Conservation (phyloP, 37 sponge, comb jelly and placozoan species). For the Diacarnus erythraeanus region DNA sequence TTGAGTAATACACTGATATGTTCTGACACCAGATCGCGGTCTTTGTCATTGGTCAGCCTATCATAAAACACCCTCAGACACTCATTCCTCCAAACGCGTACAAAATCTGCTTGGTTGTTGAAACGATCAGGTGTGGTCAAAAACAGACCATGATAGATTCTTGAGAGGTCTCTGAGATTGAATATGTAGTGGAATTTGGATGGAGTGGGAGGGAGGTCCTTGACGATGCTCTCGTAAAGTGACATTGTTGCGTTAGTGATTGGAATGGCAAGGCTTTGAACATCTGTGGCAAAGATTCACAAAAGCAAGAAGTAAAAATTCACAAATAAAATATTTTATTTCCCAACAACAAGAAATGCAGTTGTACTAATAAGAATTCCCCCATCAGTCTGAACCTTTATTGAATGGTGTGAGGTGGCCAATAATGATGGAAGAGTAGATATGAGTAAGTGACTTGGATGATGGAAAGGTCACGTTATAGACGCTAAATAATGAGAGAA, state of each 20-base stretch:
- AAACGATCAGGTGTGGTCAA: conserved; percentile 83
- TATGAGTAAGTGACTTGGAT: conserved; percentile 84
- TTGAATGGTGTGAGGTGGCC: conserved; percentile 93
- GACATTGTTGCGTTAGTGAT: conserved; percentile 90
- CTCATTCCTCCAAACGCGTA: conserved; percentile 97
- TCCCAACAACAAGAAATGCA: not conserved
- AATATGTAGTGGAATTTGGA: conserved; percentile 99
- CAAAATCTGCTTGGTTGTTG: conserved; percentile 43
- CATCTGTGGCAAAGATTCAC: conserved; percentile 1
- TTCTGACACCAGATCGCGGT: conserved; percentile 70
- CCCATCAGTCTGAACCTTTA: conserved; percentile 35
- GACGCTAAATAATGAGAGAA: conserved; percentile 92
- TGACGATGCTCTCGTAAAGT: conserved; percentile 85
- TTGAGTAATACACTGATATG: conserved; percentile 77
- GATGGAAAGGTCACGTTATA: conserved; percentile 98
- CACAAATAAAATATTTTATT: not conserved
- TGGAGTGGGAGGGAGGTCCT: conserved; percentile 96
- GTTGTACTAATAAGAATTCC: not conserved
- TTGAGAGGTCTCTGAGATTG: conserved; percentile 96
- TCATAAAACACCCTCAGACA: conserved; percentile 95
- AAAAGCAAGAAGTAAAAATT: not conserved
- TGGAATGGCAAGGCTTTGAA: conserved; percentile 74
- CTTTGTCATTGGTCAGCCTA: conserved; percentile 87
- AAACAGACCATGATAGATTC: conserved; percentile 95
- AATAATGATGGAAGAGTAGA: conserved; percentile 88